Conservation (phyloP, 2,797 vertebrate genomes). For the Gila robusta region DNA sequence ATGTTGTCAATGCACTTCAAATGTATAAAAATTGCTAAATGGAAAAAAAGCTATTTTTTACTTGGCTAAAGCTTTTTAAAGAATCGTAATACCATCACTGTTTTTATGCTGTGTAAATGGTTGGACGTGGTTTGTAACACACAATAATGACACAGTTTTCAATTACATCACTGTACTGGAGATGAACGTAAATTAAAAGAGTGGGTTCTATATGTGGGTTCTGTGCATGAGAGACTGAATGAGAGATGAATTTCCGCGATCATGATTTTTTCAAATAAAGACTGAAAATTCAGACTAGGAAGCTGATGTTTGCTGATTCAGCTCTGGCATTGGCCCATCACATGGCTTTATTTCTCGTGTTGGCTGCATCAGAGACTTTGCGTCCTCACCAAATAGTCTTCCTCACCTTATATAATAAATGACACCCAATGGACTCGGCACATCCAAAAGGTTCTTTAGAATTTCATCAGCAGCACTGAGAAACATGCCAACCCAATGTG, state of each 20-base stretch:
- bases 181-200: background rate
- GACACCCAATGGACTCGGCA: too few relatives aligned
- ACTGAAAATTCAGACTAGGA: background rate
- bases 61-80: background rate
- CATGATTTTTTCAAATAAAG: constrained; percentile 25
- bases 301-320: background rate
- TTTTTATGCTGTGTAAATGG: background rate
- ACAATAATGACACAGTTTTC: background rate
- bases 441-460: too few relatives aligned
- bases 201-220: background rate
- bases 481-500: too few relatives aligned
- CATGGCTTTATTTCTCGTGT: background rate
- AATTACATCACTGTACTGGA: too few relatives aligned
- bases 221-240: background rate
- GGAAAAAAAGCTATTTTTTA: background rate
- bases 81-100: background rate
- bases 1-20: background rate
- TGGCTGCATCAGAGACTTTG: background rate
- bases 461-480: too few relatives aligned
- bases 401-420: too few relatives aligned
- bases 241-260: constrained; percentile 76
- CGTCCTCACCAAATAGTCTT: too few relatives aligned
- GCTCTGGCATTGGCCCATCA: background rate
- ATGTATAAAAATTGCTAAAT: background rate
- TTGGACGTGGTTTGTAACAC: background rate